Percentiles rank a stretch among this genome's conserved stretches.
Conservation (phyloP, 2,797 vertebrate genomes). For the Platyrinchus mystaceus region DNA sequence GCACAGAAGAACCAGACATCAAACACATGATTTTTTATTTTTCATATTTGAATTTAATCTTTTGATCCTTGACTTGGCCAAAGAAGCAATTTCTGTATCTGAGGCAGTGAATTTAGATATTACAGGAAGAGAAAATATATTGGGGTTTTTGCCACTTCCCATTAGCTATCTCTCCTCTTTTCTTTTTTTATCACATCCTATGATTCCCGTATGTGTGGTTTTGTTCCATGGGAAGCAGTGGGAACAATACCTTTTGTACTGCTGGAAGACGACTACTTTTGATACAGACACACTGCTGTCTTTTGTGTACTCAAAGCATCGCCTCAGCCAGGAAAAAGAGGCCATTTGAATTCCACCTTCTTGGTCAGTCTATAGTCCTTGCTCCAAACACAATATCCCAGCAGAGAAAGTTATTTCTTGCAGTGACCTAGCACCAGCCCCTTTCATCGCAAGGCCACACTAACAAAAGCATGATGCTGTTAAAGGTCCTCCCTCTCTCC, state of each 20-base stretch:
- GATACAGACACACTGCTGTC: background rate
- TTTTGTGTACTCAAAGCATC: background rate
- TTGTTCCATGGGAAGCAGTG: conserved; percentile 10
- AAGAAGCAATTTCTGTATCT: background rate
- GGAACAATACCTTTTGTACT: conserved; percentile 33
- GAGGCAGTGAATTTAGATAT: background rate
- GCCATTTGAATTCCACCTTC: conserved; percentile 13
- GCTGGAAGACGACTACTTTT: conserved; percentile 18
- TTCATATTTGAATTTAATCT: background rate
- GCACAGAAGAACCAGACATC: background rate
- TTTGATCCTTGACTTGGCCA: background rate
- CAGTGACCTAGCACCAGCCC: background rate
- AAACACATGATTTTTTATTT: background rate
- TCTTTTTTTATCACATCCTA: background rate
- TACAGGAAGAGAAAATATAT: background rate
- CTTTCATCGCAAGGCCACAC: background rate
- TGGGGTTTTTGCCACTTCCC: background rate
- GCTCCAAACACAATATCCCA: background rate
- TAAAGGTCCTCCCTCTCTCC: background rate
- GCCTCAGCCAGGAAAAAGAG: background rate
- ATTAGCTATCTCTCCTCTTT: background rate
- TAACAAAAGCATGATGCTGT: background rate
- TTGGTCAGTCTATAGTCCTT: background rate
- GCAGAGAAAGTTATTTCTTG: background rate
- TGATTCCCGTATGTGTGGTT: background rate